phyloP scores from a whole-genome alignment of 2,113 vertebrate genomes.

The Channa argus region DNA sequence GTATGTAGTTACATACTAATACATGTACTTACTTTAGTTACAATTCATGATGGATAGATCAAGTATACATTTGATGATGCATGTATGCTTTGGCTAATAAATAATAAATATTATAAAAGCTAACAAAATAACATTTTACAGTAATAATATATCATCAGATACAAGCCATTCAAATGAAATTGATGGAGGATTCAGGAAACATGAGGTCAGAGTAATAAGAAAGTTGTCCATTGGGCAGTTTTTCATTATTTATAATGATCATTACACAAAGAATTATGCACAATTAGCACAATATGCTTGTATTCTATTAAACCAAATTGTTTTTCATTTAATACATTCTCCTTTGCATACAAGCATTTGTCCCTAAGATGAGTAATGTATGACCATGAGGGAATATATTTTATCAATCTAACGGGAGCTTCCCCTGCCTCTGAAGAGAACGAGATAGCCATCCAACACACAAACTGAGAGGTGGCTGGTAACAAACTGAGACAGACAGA shows the following conservation, averaged over 20 bases:
- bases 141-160: too few relatives aligned
- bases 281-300: neutral
- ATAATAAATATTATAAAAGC: too few relatives aligned
- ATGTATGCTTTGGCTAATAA: neutral
- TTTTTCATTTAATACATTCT: conserved; percentile 18
- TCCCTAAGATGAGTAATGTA: neutral
- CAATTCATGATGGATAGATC: conserved; percentile 29
- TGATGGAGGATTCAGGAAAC: too few relatives aligned
- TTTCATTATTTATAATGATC: conserved; percentile 25
- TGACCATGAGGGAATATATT: conserved; percentile 17
- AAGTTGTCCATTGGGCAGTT: too few relatives aligned
- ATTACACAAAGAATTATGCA: neutral
- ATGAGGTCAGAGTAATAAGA: too few relatives aligned
- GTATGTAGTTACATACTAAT: too few relatives aligned
- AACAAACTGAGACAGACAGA: conserved; percentile 33
- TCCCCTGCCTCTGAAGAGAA: conserved; percentile 24
- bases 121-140: too few relatives aligned
- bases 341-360: conserved; percentile 13
- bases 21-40: neutral
- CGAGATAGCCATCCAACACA: neutral
- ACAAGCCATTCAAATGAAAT: too few relatives aligned
- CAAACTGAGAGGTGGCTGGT: conserved; percentile 24
- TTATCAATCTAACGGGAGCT: conserved; percentile 20
- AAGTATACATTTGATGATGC: neutral
- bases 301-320: neutral